These are phyloP conservation scores for Charadrius vociferus DNA, from an alignment of 2,113 vertebrate genomes.

Conservation along the genomic window DNA sequence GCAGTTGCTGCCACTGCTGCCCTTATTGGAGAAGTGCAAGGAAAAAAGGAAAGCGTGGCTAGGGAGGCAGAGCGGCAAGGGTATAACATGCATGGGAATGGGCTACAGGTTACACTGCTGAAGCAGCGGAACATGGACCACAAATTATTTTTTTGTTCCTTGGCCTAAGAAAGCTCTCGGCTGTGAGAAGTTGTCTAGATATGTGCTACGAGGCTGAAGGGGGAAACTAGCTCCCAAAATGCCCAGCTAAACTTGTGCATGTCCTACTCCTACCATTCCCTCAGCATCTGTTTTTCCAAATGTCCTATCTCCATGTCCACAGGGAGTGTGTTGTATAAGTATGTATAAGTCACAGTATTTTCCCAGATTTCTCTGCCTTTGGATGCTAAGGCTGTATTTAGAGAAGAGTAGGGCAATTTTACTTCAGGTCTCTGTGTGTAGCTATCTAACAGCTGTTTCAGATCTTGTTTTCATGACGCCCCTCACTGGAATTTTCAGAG, in stretches of 20 bases:
- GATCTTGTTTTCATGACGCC: background rate
- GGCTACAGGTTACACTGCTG: background rate
- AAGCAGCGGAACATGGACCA: background rate
- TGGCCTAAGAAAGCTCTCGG: background rate
- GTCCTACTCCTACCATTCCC: background rate
- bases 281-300: background rate
- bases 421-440: background rate
- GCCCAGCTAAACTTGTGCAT: background rate
- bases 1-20: background rate
- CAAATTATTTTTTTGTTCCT: background rate
- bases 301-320: background rate
- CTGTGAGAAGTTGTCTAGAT: background rate
- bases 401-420: background rate
- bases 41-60: background rate
- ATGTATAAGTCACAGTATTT: background rate
- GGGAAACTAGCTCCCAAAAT: background rate
- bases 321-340: rapidly evolving
- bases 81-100: background rate
- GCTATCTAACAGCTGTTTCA: background rate
- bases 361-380: background rate
- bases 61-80: background rate
- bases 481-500: background rate
- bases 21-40: background rate
- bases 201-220: background rate
- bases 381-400: background rate